Percentiles rank a stretch among this genome's conserved stretches.
Evolutionary conservation across 2,797 vertebrate genomes (phyloP).

Genomic region (Urosaurus nigricauda): DNA sequence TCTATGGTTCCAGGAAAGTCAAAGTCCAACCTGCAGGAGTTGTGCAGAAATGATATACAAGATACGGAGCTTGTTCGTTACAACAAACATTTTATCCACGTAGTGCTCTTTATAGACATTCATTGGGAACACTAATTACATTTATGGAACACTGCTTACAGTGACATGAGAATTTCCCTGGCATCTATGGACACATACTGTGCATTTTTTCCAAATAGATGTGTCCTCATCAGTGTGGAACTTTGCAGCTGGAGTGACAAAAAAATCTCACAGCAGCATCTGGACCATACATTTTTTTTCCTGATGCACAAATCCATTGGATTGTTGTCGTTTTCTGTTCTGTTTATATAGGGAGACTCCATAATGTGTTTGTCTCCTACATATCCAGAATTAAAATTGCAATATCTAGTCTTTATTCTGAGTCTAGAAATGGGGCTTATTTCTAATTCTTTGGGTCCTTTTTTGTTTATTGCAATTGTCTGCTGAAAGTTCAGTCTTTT

Average conservation of each 20-base stretch:
- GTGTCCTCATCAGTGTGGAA: slow-evolving; percentile 70
- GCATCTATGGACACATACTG: slow-evolving; percentile 66
- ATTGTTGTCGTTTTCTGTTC: background rate
- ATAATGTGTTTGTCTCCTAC: background rate
- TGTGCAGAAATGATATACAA: background rate
- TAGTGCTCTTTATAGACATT: slow-evolving; percentile 31
- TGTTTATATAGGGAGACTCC: background rate
- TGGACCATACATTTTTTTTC: background rate
- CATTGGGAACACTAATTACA: slow-evolving; percentile 53
- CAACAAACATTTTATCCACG: background rate
- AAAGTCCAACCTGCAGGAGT: background rate
- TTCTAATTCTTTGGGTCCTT: background rate
- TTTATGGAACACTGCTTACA: slow-evolving; percentile 66
- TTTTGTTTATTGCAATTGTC: background rate
- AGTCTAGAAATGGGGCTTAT: background rate
- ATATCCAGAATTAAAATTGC: background rate
- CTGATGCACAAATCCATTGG: slow-evolving; percentile 4
- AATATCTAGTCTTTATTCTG: background rate
- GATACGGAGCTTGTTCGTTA: background rate
- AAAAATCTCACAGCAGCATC: accelerated
- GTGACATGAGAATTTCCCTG: slow-evolving; percentile 52
- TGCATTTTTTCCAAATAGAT: slow-evolving; percentile 77
- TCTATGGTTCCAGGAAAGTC: accelerated
- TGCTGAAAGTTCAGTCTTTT: background rate
- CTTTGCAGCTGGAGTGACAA: slow-evolving; percentile 71